Base-by-base conservation (phyloP, 1,140 invertebrate genomes). In the Sinella curviseta region DNA sequence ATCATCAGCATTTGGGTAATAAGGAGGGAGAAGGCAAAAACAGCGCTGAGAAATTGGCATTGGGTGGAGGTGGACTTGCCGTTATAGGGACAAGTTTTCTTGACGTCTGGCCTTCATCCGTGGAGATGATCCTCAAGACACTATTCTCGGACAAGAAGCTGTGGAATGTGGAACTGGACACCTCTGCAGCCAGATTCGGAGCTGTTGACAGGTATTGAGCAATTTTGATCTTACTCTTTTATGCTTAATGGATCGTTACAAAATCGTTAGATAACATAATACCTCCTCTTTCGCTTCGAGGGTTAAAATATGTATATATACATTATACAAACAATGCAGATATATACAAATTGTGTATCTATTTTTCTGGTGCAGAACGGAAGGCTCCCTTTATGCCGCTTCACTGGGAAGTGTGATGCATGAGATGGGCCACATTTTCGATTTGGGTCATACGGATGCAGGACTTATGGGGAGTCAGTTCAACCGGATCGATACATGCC, bases 391-490 rank as follows among this genome's bases (percentile, higher is more conserved):
- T 85, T 95, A 94, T 88, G 93, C 95, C 1, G 97, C 96, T 16
- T 95, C 94, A 24, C 87, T 99, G 35, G 97, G 97, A 2, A 94
- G 96, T n/a, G 92, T 95, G 8, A 91, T 96, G 34, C 97, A 99
- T 88, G 97, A 98, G 89, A 87, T 99, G 60, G 95, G 95, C 17
- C 97, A 98, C 86, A 96, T 94, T 0, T 97, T 98, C 86, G 95
- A 98, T 87, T 90, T 98, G 39, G 96, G 95, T 0, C 96, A 99
- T 86, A 94, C 95, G 0, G 89, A 91, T 82, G 90, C 93, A 82
- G 96, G 97, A 8, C 94, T 99, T 67, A 98, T 99, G 97, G 94
- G 94, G 20, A 90, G 94, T 84, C 96, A 95, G 20, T 97, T 98
- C 87, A 95, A 97, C 87, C 93, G 96, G 85, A 91, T 93, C 65